A percentile compares a stretch with the other conserved stretches of the same genome.
Conservation (phyloP, 2,888 invertebrate species). For the Oeneis ivallda region DNA sequence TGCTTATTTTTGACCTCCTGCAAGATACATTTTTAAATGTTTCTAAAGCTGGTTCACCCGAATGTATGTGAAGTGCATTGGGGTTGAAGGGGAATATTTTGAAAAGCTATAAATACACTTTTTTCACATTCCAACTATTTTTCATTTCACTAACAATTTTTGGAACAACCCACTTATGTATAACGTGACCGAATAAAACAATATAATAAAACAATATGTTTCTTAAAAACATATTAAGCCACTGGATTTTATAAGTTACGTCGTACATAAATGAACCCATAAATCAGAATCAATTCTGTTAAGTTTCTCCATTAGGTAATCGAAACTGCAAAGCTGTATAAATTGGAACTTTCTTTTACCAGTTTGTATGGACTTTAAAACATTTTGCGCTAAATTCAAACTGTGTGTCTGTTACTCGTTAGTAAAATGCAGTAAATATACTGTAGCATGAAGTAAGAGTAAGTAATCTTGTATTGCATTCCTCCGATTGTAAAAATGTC, state of each 20-base stretch:
- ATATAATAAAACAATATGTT: neutral
- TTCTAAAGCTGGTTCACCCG: no score
- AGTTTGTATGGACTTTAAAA: conserved; percentile 14
- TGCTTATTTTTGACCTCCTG: no score
- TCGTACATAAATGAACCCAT: neutral
- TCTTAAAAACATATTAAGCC: no score
- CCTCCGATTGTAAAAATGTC: neutral
- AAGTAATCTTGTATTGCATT: neutral
- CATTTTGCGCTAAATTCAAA: conserved; percentile 16
- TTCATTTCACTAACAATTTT: no score
- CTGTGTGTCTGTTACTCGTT: neutral
- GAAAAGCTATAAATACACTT: no score
- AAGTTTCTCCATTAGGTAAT: conserved; percentile 14
- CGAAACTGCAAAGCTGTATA: conserved; percentile 17
- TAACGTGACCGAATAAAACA: neutral
- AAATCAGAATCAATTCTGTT: conserved; percentile 12
- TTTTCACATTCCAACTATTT: no score
- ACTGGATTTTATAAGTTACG: neutral
- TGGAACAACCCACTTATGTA: no score
- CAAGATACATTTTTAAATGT: no score
- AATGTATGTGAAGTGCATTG: no score
- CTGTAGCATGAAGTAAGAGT: neutral
- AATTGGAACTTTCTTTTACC: conserved; percentile 26
- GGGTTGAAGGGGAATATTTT: no score
- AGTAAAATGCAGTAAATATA: neutral